Evolutionary conservation across 2,113 vertebrate genomes (phyloP), one percentile per base, ranked within the genome.

Genomic region (Pagrus major): DNA sequence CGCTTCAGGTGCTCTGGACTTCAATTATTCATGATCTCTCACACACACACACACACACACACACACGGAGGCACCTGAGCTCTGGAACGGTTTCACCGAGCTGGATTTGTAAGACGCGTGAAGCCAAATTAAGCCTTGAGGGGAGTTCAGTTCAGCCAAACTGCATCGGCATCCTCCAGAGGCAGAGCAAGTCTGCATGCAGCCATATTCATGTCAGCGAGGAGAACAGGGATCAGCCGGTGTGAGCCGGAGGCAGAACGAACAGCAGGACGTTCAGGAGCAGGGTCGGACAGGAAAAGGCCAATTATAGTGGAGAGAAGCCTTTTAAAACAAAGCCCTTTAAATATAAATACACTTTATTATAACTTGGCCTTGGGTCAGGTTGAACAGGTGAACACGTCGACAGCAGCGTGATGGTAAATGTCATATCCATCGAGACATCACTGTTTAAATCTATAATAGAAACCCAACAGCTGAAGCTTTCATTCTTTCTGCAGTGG

Each of bases 1-100:
- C 29, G 79, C 81, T 86, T 73, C 76, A 71, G 84, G 79, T 79
- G 80, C 52, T 70, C 42, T 41, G 54, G 71, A 84, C 80, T 71
- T 68, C 47, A 67, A 86, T 81, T 65, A 83, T 75, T 64, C 44
- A 46, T 74, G 44, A 31, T 49, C 35, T 20, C 55, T 9, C 68
- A 15, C 23, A n/a, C 56, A 35, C 44, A 55, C 63, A 51, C 67
- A 29, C 74, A 56, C 31, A 54, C 47, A 52, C 60, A 6, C 42
- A 21, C 65, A 56, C 51, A 60, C 35, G n/a, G n/a, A 64, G 47
- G 6, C 27, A 49, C 56, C 47, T 68, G 65, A 9, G 7, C 29
- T 47, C 33, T 56, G 49, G 37, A 21, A 52, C 25, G 72, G 64
- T 58, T 76, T 75, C 70, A 71, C 35, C 23, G 9, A 71, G 63